Base-by-base conservation (phyloP, 2,888 invertebrate species). In the Trissonchulus sp. region DNA sequence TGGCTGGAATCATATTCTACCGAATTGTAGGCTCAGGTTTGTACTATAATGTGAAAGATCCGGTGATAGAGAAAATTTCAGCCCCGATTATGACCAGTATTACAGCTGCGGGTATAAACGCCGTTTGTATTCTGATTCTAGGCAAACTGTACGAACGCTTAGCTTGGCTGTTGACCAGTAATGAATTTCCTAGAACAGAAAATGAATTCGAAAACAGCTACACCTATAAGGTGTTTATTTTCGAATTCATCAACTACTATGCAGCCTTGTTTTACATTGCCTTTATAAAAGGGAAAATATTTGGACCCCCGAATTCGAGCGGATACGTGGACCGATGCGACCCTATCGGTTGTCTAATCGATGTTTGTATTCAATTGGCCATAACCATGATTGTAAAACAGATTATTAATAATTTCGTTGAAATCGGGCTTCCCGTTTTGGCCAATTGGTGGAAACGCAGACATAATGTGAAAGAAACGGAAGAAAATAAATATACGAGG, bases 191-290 rank as follows among this genome's bases (percentile, higher is more conserved):
- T 79, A 88, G 93, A 68, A 95, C 94, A 0, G 94, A 95, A 87
- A 92, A 93, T 0, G 93, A 95, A 86, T 95, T 94, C 84, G 95
- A 96, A 84, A 93, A 94, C 85, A 93, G 93, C 0, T 87, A 95
- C 73, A 94, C 94, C 0, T 88, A 95, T 63, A 96, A 96, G 87
- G 93, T 94, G 83, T 91, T 93, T 80, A 90, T 89, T 81, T 88
- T 96, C 23, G 93, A 96, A 86, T 95, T 96, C 86, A 93, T 95
- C 72, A 96, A 96, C 86, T 94, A 94, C 85, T 96, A 95, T 87
- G 92, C 94, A n/a, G 93, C 94, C 1, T 93, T 96, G 83, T 93
- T 96, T 87, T 96, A 96, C 84, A 94, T 96, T 79, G 96, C 96
- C 0, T 96, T 97, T 85, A 95, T 97, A 28, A 74, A 77, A n/a